Evolutionary conservation across 2,113 vertebrate species (phyloP).

Genomic region (Brachyhypopomus occidentalis): DNA sequence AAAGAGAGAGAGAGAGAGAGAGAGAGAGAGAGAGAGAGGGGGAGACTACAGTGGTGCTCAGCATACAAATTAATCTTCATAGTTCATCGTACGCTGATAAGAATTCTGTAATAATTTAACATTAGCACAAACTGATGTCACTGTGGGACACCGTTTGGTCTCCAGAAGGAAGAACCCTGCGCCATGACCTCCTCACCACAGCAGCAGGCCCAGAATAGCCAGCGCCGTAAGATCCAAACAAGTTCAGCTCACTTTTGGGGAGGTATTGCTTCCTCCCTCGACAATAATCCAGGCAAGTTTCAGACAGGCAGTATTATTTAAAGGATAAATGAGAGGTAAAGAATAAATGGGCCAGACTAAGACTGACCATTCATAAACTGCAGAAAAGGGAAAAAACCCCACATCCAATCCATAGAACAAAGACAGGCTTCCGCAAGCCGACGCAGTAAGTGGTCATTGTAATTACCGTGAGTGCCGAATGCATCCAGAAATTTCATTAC

Average conservation of each 20-base stretch:
- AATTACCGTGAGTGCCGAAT: conserved; percentile 13
- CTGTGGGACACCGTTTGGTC: conserved; percentile 42
- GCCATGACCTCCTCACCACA: not conserved
- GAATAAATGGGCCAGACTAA: not conserved
- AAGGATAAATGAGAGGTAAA: not conserved
- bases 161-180: conserved; percentile 29
- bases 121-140: conserved; percentile 62
- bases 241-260: not conserved
- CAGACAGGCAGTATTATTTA: not conserved
- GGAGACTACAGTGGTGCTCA: not conserved
- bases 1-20: not conserved
- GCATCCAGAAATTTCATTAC: conserved; percentile 35
- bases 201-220: too few species aligned
- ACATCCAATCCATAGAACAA: not conserved
- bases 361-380: not conserved
- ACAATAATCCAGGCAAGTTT: not conserved
- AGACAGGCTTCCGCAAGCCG: not conserved
- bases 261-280: not conserved
- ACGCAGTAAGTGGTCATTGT: not conserved
- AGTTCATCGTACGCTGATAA: conserved; percentile 58
- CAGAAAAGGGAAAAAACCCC: not conserved
- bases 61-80: conserved; percentile 63
- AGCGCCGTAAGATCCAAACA: not conserved
- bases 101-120: conserved; percentile 66
- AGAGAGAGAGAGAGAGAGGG: not conserved